Evolutionary conservation across 2,113 vertebrate genomes (phyloP).

Genomic region (Pipa parva): DNA sequence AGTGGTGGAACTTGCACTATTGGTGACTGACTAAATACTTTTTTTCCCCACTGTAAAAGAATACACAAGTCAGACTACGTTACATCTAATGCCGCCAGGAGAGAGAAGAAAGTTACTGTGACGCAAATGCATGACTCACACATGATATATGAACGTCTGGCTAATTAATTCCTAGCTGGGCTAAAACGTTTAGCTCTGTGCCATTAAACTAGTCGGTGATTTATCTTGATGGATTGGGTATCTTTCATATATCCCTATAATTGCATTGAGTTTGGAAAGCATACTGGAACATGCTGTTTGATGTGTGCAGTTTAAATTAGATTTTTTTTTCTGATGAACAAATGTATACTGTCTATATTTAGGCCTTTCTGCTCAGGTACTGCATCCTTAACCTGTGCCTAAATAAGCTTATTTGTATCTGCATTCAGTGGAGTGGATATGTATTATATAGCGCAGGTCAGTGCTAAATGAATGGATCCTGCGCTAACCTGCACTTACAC

Average conservation of each 20-base stretch:
- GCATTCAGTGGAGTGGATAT: too few relatives aligned
- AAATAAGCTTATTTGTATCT: too few relatives aligned
- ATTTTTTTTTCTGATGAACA: neutral
- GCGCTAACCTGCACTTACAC: too few relatives aligned
- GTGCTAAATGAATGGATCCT: too few relatives aligned
- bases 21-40: too few relatives aligned
- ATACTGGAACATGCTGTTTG: neutral
- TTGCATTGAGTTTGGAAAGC: neutral
- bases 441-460: too few relatives aligned
- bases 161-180: neutral
- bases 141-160: neutral
- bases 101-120: neutral
- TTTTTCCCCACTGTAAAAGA: too few relatives aligned
- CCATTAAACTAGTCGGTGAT: neutral
- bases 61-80: too few relatives aligned
- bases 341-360: too few relatives aligned
- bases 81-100: neutral
- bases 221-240: neutral
- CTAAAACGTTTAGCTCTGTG: neutral
- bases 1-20: too few relatives aligned
- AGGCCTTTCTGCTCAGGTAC: too few relatives aligned
- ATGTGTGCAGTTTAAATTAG: neutral
- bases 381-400: too few relatives aligned
- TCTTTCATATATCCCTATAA: neutral
- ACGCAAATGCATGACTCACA: neutral